Percentiles rank a stretch among this genome's conserved stretches.
Conservation (phyloP, 2,888 invertebrate species). For the Pandemis corylana region DNA sequence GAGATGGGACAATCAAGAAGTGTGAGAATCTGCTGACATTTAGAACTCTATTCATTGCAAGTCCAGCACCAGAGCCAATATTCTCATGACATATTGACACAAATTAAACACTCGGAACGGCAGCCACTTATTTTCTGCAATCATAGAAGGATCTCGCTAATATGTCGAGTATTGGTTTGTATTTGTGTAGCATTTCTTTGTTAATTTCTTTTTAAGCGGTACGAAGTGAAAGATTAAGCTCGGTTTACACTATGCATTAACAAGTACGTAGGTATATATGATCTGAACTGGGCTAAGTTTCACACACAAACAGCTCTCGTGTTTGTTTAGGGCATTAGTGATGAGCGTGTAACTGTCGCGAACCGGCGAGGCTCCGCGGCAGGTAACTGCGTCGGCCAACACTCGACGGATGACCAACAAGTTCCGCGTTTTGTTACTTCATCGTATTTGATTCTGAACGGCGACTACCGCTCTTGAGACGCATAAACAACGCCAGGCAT, state of each 20-base stretch:
- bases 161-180: constrained; percentile 59
- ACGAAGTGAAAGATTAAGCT: constrained; percentile 81
- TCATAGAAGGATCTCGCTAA: constrained; percentile 64
- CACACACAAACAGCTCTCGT: constrained; percentile 69
- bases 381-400: constrained; percentile 41
- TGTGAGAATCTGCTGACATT: constrained; percentile 62
- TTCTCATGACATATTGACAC: constrained; percentile 66
- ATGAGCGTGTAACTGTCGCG: constrained; percentile 69
- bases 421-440: constrained; percentile 41
- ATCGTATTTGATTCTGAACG: constrained; percentile 44
- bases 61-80: constrained; percentile 49
- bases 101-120: constrained; percentile 49
- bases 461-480: constrained; percentile 52
- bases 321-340: constrained; percentile 72
- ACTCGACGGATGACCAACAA: constrained; percentile 38
- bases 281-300: constrained; percentile 75
- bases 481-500: constrained; percentile 65
- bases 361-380: constrained; percentile 51
- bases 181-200: constrained; percentile 71
- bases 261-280: constrained; percentile 57
- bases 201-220: constrained; percentile 76
- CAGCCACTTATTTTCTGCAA: constrained; percentile 58
- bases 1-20: constrained; percentile 45
- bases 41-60: constrained; percentile 54
- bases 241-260: constrained; percentile 72